phyloP scores from a whole-genome alignment of 2,113 vertebrate genomes.

The Nannobrachium achirus region DNA sequence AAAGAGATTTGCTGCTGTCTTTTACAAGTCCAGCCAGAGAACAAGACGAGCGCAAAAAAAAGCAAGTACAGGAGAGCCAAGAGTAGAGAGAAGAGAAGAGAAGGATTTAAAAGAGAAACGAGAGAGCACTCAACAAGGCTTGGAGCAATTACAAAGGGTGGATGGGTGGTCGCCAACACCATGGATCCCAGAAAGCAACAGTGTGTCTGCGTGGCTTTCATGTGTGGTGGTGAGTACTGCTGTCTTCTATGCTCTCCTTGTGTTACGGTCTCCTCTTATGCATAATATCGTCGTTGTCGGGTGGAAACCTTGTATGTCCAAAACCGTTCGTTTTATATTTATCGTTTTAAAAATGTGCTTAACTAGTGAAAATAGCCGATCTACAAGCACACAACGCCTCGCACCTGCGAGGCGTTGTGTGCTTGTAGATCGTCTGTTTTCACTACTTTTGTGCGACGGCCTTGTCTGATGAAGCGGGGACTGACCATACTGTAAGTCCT shows the following conservation, averaged over 20 bases:
- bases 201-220: slow-evolving; percentile 37
- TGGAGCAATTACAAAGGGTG: background rate
- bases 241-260: slow-evolving; percentile 9
- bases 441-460: too few species aligned
- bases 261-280: slow-evolving; percentile 17
- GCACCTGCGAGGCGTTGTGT: too few species aligned
- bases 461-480: too few species aligned
- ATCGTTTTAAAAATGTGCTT: too few species aligned
- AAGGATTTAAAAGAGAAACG: background rate
- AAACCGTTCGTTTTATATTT: too few species aligned
- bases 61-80: slow-evolving; percentile 22
- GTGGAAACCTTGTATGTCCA: too few species aligned
- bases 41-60: slow-evolving; percentile 33
- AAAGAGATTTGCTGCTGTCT: slow-evolving; percentile 27
- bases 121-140: too few species aligned
- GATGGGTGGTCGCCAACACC: background rate
- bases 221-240: slow-evolving; percentile 49
- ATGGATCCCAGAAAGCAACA: slow-evolving; percentile 16
- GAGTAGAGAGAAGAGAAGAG: slow-evolving; percentile 7
- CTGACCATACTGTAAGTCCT: too few species aligned
- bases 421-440: too few species aligned
- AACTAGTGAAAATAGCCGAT: too few species aligned
- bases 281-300: background rate
- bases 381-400: too few species aligned
- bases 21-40: slow-evolving; percentile 41